Percentiles rank a stretch among this genome's conserved stretches.
Conservation (phyloP, 2,113 vertebrate species). For the Microtus montanus region DNA sequence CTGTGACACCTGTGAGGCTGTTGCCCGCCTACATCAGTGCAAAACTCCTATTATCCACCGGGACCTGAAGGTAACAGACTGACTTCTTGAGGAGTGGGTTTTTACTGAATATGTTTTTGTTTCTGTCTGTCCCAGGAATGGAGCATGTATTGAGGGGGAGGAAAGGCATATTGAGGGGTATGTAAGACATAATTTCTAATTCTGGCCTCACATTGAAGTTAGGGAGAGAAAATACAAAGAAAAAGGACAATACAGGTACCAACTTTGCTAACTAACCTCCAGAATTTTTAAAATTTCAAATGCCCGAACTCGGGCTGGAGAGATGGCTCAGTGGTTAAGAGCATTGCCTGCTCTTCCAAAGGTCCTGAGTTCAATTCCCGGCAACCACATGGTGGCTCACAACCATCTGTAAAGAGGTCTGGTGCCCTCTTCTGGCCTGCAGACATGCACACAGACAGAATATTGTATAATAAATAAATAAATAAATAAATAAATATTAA, state of each 20-base stretch:
- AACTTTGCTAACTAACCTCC: conserved; percentile 27
- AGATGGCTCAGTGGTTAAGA: too few species aligned
- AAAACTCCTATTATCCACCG: conserved; percentile 96
- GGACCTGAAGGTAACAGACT: conserved; percentile 93
- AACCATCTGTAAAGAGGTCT: too few species aligned
- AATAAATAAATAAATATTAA: too few species aligned
- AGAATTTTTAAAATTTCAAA: conserved; percentile 42
- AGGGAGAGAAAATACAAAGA: conserved; percentile 22
- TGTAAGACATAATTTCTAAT: background rate
- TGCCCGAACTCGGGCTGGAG: background rate
- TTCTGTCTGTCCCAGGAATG: background rate
- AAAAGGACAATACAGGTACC: background rate
- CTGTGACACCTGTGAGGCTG: conserved; percentile 97
- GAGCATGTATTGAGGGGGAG: background rate
- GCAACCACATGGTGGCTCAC: too few species aligned
- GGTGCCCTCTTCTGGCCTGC: too few species aligned
- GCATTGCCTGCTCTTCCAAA: too few species aligned
- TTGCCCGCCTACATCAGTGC: conserved; percentile 95
- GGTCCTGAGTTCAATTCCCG: too few species aligned
- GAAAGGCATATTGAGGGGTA: background rate
- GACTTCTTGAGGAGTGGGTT: background rate
- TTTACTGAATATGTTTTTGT: background rate
- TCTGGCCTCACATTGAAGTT: background rate
- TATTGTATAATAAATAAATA: too few species aligned
- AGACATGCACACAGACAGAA: too few species aligned